Base-by-base conservation (phyloP, 2,888 invertebrate species). In the Yponomeuta plumbellus region DNA sequence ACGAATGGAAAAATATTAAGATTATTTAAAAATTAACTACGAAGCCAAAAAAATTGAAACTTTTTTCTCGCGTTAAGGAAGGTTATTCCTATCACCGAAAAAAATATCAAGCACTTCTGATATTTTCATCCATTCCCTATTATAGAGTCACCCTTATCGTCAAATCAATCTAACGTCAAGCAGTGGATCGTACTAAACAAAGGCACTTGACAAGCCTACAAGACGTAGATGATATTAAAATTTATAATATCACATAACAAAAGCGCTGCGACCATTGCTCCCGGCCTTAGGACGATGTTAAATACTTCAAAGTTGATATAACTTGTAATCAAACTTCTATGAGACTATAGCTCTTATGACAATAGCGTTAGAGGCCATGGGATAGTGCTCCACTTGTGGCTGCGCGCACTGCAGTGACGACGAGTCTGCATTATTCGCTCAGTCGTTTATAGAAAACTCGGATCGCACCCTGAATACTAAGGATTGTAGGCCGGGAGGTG, bases 371-470 rank as follows among this genome's bases (percentile, higher is more conserved):
- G 17, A 17, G 17, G 17, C 17, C 44, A 52, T 17, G 17, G 17
- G 5, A 5, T 13, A 4, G 44, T 17, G 44, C 17, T 3, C 17
- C 17, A 52, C 44, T 6, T 52, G 39, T 13, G 64, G 62, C 57
- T 13, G 59, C 22, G 22, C 23, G 23, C 21, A 59, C 20, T 52
- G 44, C 44, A 52, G 44, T 52, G 44, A 52, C 44, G 44, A 52
- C 44, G 13, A 52, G 26, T 62, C 62, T 67, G 67, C 67, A 67
- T 67, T 67, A 67, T 67, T 67, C 61, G 67, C 58, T 61, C 61
- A n/a, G 23, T 20, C 34, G 20, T 34, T 62, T 34, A 17, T 34
- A 20, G 26, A 11, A 21, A 22, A 59, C 59, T 22, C 1, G 22
- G 23, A 13, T 21, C 59, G 62, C 39, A 39, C 13, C 23, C 39